These are phyloP conservation scores for Ceratina australensis DNA, from an alignment of 1,140 invertebrate genomes.

Conservation along the genomic window DNA sequence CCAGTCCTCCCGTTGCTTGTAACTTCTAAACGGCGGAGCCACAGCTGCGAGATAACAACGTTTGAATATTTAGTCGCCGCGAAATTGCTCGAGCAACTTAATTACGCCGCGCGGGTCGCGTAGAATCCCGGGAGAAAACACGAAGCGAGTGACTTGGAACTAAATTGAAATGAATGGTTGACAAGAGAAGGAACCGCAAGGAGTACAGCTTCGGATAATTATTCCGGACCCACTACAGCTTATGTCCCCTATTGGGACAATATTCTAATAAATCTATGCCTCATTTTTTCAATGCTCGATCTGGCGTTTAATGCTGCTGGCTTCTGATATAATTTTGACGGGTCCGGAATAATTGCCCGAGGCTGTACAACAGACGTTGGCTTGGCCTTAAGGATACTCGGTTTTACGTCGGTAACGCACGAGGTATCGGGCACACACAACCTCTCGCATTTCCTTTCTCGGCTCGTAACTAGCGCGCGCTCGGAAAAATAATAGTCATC, in stretches of 20 bases:
- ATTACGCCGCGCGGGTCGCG: neutral
- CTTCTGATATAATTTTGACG: no score
- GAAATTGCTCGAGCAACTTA: slow-evolving; percentile 19
- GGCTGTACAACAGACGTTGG: no score
- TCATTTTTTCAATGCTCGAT: no score
- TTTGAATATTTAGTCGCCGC: slow-evolving; percentile 29
- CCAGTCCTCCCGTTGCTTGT: neutral
- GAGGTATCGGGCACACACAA: slow-evolving; percentile 25
- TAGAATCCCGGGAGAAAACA: neutral
- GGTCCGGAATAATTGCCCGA: no score
- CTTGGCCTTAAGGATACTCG: neutral
- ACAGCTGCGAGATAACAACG: slow-evolving; percentile 5
- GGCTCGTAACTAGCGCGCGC: slow-evolving; percentile 28
- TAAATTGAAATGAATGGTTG: neutral
- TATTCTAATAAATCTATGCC: no score
- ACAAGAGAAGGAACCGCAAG: slow-evolving; percentile 1
- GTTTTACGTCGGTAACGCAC: slow-evolving; percentile 39
- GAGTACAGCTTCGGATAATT: no score
- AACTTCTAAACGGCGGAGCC: neutral
- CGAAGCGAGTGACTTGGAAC: neutral
- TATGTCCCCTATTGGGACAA: no score
- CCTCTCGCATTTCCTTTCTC: slow-evolving; percentile 41
- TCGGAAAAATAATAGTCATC: slow-evolving; percentile 30
- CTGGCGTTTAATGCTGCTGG: no score
- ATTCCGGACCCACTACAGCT: no score